Base-by-base conservation (phyloP, 2,888 invertebrate genomes). In the Meganola albula region DNA sequence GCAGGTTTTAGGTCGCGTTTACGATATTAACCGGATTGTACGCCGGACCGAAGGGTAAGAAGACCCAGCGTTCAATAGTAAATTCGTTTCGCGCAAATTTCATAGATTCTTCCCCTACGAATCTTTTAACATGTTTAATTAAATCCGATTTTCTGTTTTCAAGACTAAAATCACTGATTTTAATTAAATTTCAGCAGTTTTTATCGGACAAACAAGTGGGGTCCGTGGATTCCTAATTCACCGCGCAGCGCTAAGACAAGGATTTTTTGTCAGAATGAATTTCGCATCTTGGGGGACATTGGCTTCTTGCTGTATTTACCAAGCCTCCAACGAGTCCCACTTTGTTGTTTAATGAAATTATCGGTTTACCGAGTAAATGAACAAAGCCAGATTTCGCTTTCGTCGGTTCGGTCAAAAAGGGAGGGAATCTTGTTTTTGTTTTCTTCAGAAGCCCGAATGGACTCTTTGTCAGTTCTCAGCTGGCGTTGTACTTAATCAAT, bases 281-380 rank as follows among this genome's bases (percentile, higher is more conserved):
- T 76, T 76, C 66, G 59, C 69, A 77, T 83, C 79, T 84, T 77
- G 53, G 82, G 83, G 85, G 83, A 80, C 84, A 82, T 74, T 78
- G 83, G 80, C 83, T 85, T 82, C 82, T 84, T 80, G 74, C 71
- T 78, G 74, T 84, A 80, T 84, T 83, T 84, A 76, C 80, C 58
- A 68, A 68, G 69, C 71, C 67, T 58, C 70, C 68, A 56, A 63
- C 66, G 72, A 75, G 75, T 74, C 74, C 79, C 79, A 83, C 83
- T 84, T 84, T 83, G 83, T 84, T 84, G 84, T 83, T 82, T 85
- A 85, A 85, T 84, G 79, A 84, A 85, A 84, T 85, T 85, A 85
- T 84, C 85, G 85, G 85, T 85, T 85, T 85, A 83, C 83, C 78
- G 74, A 83, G 77, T 75, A 84, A 84, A 84, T 84, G 84, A 84